phyloP scores from a whole-genome alignment of 2,797 vertebrate genomes.

The Naso thynnoides region DNA sequence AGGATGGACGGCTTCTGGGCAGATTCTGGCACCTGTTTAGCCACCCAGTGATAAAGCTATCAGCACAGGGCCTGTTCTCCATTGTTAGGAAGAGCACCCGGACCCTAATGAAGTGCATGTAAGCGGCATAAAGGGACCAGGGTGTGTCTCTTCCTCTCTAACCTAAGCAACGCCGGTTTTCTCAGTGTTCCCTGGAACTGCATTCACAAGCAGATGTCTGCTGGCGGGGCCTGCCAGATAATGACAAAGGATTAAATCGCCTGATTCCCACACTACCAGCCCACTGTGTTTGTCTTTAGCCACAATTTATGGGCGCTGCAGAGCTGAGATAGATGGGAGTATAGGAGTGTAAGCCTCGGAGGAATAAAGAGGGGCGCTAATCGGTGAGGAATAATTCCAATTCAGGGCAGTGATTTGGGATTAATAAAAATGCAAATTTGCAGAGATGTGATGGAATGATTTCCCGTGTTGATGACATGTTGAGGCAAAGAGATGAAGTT shows the following conservation, averaged over 20 bases:
- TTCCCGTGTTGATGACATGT: slow-evolving; percentile 45
- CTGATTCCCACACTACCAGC: slow-evolving; percentile 78
- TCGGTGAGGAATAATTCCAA: slow-evolving; percentile 76
- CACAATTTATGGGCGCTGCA: slow-evolving; percentile 80
- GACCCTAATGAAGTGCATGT: slow-evolving; percentile 75
- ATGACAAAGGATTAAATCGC: slow-evolving; percentile 85
- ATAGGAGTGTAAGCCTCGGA: slow-evolving; percentile 72
- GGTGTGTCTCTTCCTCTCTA: slow-evolving; percentile 77
- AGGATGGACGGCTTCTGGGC: slow-evolving; percentile 33
- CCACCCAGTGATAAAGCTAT: slow-evolving; percentile 72
- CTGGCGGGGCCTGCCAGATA: slow-evolving; percentile 78
- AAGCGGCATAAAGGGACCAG: slow-evolving; percentile 63
- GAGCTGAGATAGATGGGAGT: slow-evolving; percentile 80
- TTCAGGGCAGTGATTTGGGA: slow-evolving; percentile 78
- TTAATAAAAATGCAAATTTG: slow-evolving; percentile 84
- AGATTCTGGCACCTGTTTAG: slow-evolving; percentile 54
- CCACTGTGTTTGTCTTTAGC: slow-evolving; percentile 82
- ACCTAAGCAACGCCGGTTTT: slow-evolving; percentile 67
- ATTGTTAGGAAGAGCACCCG: slow-evolving; percentile 66
- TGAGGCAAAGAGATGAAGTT: slow-evolving; percentile 7
- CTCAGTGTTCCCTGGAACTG: slow-evolving; percentile 67
- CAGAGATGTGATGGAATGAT: slow-evolving; percentile 78
- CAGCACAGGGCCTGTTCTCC: slow-evolving; percentile 56
- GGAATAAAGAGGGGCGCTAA: slow-evolving; percentile 79
- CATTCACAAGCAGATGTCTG: slow-evolving; percentile 82